phyloP scores from a whole-genome alignment of 2,797 vertebrate species.

The Typhlichthys eigenmanni region DNA sequence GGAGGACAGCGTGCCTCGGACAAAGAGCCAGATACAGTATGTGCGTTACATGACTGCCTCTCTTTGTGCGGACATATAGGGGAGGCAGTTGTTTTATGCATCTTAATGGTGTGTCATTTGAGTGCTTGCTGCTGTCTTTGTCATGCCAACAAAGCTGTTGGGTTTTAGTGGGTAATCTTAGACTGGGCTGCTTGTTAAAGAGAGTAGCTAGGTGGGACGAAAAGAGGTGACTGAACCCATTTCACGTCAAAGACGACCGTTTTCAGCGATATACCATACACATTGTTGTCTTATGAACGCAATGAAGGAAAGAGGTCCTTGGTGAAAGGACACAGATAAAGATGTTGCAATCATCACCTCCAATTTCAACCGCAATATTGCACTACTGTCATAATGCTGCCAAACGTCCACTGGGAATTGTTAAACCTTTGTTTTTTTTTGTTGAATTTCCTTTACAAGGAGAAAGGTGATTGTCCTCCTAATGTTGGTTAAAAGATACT shows the following conservation, averaged over 20 bases:
- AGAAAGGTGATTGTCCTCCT: too few species aligned
- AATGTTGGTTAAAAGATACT: too few species aligned
- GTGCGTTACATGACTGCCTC: slow-evolving; percentile 32
- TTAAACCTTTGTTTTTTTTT: too few species aligned
- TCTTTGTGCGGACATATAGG: slow-evolving; percentile 39
- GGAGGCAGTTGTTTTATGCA: slow-evolving; percentile 49
- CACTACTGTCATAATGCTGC: not conserved
- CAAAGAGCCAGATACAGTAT: slow-evolving; percentile 34
- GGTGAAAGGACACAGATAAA: not conserved
- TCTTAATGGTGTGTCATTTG: slow-evolving; percentile 56
- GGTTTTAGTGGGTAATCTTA: slow-evolving; percentile 55
- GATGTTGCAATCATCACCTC: not conserved
- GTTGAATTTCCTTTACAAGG: too few species aligned
- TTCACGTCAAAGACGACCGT: slow-evolving; percentile 6
- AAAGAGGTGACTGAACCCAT: slow-evolving; percentile 5
- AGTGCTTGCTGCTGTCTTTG: slow-evolving; percentile 53
- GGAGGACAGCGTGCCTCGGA: slow-evolving; percentile 14
- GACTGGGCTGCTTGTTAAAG: slow-evolving; percentile 32
- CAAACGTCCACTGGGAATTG: too few species aligned
- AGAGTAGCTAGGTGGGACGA: slow-evolving; percentile 24
- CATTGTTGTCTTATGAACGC: not conserved
- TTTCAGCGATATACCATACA: not conserved
- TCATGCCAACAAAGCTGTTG: slow-evolving; percentile 59
- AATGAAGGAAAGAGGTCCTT: not conserved
- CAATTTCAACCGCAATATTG: not conserved